A percentile compares a stretch with the other conserved stretches of the same genome.
Evolutionary conservation across 2,888 invertebrate species (phyloP).

Genomic region (Plebejus argus): DNA sequence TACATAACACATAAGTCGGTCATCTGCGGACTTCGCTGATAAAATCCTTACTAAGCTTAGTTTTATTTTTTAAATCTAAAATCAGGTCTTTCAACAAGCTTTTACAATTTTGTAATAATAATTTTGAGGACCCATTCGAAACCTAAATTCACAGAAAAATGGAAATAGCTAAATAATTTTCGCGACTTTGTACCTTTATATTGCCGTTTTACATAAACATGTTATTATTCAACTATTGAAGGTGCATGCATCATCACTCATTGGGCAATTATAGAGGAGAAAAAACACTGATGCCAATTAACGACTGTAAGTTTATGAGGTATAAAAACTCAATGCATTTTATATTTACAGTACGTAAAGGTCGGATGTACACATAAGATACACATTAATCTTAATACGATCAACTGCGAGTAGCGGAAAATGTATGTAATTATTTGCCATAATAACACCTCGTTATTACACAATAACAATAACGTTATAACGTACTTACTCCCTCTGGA

Average conservation of each 20-base stretch:
- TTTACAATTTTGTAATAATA: no score
- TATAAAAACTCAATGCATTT: constrained; percentile 39
- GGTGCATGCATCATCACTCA: constrained; percentile 30
- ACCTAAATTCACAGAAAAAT: no score
- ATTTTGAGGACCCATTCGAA: no score
- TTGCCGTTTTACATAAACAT: constrained; percentile 34
- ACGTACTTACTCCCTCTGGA: not conserved
- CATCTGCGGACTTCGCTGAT: no score
- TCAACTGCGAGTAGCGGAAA: constrained; percentile 43
- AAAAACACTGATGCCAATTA: constrained; percentile 33
- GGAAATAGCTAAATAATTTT: not conserved
- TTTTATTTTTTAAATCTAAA: no score
- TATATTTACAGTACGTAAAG: constrained; percentile 41
- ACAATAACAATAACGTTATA: constrained; percentile 20
- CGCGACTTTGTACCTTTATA: constrained; percentile 47
- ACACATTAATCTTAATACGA: constrained; percentile 41
- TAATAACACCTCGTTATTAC: constrained; percentile 34
- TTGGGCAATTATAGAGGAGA: constrained; percentile 24
- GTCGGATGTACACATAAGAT: constrained; percentile 39
- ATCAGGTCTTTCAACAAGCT: no score
- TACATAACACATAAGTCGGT: no score
- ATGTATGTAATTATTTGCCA: constrained; percentile 41
- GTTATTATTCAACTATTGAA: not conserved
- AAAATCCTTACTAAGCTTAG: no score
- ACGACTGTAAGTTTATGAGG: constrained; percentile 38